A percentile compares a stretch with the other conserved stretches of the same genome.
phyloP scores from a whole-genome alignment of 1,140 invertebrate genomes.

The Helicorthomorpha holstii region DNA sequence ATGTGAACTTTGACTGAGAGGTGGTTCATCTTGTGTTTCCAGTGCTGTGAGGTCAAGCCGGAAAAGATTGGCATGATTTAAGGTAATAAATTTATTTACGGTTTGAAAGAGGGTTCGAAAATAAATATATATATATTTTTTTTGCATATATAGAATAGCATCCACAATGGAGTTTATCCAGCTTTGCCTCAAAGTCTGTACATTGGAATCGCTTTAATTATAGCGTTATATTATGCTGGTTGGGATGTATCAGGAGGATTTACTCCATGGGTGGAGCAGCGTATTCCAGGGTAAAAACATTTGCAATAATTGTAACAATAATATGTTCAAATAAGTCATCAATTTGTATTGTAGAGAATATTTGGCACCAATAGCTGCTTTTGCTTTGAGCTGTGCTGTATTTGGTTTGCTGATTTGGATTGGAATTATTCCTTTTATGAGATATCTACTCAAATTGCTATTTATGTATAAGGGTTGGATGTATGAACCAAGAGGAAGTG shows the following conservation, averaged over 20 bases:
- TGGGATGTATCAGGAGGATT: constrained; percentile 55
- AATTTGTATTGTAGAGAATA: not conserved
- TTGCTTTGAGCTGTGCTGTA: constrained; percentile 39
- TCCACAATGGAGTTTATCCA: constrained; percentile 88
- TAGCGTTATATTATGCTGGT: constrained; percentile 59
- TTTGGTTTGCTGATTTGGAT: constrained; percentile 61
- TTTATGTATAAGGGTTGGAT: constrained; percentile 96
- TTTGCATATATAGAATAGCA: constrained; percentile 86
- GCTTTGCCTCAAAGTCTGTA: constrained; percentile 74
- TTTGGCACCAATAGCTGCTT: not conserved
- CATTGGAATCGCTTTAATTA: constrained; percentile 55
- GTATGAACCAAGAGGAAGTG: constrained; percentile 68
- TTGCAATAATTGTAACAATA: not conserved
- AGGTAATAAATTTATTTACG: too few species aligned
- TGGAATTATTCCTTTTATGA: constrained; percentile 53
- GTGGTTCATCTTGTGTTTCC: constrained; percentile 77
- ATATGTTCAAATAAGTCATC: not conserved
- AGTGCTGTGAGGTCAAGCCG: constrained; percentile 88
- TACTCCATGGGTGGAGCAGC: constrained; percentile 39
- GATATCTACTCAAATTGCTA: constrained; percentile 69
- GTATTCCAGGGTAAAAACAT: constrained; percentile 39
- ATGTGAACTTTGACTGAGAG: constrained; percentile 91
- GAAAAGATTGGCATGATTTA: constrained; percentile 66
- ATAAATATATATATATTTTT: too few species aligned
- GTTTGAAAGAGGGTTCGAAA: too few species aligned